Conservation (phyloP, 2,113 vertebrate species). For the Cnemophilus loriae region DNA sequence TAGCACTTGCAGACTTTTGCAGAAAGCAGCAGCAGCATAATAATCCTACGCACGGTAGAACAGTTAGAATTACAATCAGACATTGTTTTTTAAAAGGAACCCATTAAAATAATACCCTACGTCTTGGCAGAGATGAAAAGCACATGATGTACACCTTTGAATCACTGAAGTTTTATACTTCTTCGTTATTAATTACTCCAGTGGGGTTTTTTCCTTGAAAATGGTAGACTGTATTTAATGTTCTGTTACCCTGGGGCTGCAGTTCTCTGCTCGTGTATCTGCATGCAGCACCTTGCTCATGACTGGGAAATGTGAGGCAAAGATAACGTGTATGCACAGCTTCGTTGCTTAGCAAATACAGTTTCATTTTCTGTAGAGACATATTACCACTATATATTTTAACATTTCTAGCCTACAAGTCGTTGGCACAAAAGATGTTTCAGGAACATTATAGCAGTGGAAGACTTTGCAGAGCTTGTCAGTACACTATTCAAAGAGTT, state of each 20-base stretch:
- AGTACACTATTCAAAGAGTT: neutral
- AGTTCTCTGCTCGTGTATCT: neutral
- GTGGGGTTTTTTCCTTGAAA: neutral
- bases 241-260: neutral
- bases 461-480: neutral
- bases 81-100: neutral
- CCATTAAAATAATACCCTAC: neutral
- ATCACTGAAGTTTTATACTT: neutral
- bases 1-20: neutral
- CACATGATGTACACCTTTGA: neutral
- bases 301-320: neutral
- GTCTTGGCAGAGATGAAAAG: neutral
- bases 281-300: neutral
- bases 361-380: neutral
- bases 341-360: neutral
- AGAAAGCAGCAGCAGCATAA: neutral
- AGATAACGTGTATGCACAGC: neutral
- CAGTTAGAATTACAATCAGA: neutral
- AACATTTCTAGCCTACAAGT: neutral
- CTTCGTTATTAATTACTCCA: neutral
- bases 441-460: neutral
- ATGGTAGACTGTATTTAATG: neutral
- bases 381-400: neutral
- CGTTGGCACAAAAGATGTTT: neutral
- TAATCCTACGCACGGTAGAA: neutral